A percentile compares a stretch with the other conserved stretches of the same genome.
Evolutionary conservation across 2,797 vertebrate species (phyloP).

Genomic region (Sphenopsis melanotis): DNA sequence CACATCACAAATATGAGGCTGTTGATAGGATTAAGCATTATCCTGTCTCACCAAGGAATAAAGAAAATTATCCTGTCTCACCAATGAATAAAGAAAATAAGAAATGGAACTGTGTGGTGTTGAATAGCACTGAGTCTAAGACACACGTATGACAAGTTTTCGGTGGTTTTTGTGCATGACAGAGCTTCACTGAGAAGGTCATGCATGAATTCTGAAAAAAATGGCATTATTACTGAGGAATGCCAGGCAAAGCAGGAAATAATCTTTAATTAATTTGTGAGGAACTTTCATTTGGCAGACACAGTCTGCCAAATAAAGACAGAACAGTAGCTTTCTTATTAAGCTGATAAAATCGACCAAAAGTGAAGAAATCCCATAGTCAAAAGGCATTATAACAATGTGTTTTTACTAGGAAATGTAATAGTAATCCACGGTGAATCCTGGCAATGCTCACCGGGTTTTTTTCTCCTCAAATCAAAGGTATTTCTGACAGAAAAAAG

Average conservation of each 20-base stretch:
- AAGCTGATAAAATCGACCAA: slow-evolving; percentile 37
- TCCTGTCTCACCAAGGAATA: slow-evolving; percentile 39
- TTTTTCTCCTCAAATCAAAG: slow-evolving; percentile 29
- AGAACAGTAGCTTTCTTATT: slow-evolving; percentile 55
- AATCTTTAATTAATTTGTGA: slow-evolving; percentile 54
- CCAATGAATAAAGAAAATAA: slow-evolving; percentile 39
- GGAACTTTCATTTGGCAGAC: slow-evolving; percentile 36
- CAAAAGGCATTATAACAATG: slow-evolving; percentile 34
- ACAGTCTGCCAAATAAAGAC: slow-evolving; percentile 9
- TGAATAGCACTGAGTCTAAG: neutral
- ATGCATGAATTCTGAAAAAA: slow-evolving; percentile 41
- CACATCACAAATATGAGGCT: slow-evolving; percentile 42
- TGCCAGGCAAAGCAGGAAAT: slow-evolving; percentile 43
- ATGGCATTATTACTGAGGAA: slow-evolving; percentile 35
- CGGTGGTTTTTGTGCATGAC: neutral
- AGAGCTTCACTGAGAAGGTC: slow-evolving; percentile 8
- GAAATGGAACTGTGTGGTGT: neutral
- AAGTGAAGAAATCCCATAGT: slow-evolving; percentile 34
- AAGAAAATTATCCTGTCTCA: slow-evolving; percentile 48
- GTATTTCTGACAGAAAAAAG: slow-evolving; percentile 9
- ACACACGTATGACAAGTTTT: neutral
- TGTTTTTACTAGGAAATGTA: slow-evolving; percentile 18
- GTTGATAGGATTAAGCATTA: slow-evolving; percentile 53
- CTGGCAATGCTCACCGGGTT: neutral
- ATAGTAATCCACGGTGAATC: slow-evolving; percentile 49